Evolutionary conservation across 2,888 invertebrate species (phyloP), one percentile per base, ranked within the genome.

Genomic region (Drosophila buzzatii): DNA sequence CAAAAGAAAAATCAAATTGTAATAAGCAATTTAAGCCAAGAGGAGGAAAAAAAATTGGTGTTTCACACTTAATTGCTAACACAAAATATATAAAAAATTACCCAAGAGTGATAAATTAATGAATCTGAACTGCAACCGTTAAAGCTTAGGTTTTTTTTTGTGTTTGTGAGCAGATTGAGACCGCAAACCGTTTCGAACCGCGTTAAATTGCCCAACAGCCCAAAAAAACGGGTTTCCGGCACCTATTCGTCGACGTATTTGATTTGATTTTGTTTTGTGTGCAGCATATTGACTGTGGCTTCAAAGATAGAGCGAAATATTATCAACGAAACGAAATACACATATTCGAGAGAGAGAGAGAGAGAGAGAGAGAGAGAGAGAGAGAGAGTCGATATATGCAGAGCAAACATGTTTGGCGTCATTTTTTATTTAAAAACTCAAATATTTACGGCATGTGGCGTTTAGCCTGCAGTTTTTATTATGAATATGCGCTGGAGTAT

Each of bases 11-110:
- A 79, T 20, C 57, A 39, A 70, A 76, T 66, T 58, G 76, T 79
- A 61, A 66, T 60, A 63, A 57, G 56, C 59, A 63, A 65, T 47
- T 56, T 51, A 35, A 52, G 49, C 45, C 18, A 42, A 41, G 23
- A 49, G n/a, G 33, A 31, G 35, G 42, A 7, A 33, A 49, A 31
- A 65, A 72, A 74, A 78, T 71, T 71, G 62, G 65, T 88, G 74
- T 85, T 90, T 85, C 80, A 82, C 90, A 90, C 85, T 88, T 85
- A 85, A 85, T 90, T 88, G 85, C 86, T 65, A 86, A 84, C 70
- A 73, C 76, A 70, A 68, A 71, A 81, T 61, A 58, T 81, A 89
- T 68, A 72, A 76, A 79, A 79, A 79, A 90, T 85, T 85, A 77
- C 82, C 73, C 80, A 76, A 87, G 70, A 73, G 90, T 76, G 79